phyloP scores from a whole-genome alignment of 2,797 vertebrate species.

The Discoglossus pictus region DNA sequence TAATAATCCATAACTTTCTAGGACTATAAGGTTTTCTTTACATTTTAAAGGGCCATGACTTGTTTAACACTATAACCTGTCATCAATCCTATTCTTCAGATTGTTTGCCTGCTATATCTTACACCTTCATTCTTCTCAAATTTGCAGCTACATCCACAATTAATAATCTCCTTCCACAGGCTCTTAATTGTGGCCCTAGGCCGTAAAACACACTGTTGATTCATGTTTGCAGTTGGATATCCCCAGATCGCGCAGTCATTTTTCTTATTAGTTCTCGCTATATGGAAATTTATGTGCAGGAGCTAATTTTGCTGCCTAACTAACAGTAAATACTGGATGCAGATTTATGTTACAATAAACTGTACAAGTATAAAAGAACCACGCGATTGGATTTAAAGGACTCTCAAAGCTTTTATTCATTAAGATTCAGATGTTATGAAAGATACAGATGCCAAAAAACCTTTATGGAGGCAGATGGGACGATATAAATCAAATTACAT shows the following conservation, averaged over 20 bases:
- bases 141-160: neutral
- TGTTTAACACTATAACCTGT: too few species aligned
- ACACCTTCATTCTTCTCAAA: neutral
- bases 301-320: constrained; percentile 44
- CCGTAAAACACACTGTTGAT: constrained; percentile 34
- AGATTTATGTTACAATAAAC: constrained; percentile 51
- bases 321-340: constrained; percentile 41
- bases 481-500: constrained; percentile 63
- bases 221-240: neutral
- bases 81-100: too few species aligned
- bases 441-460: constrained; percentile 55
- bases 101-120: too few species aligned
- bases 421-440: constrained; percentile 58
- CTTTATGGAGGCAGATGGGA: constrained; percentile 54
- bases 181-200: constrained; percentile 44
- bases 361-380: constrained; percentile 51
- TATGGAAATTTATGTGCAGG: constrained; percentile 48
- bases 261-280: constrained; percentile 49
- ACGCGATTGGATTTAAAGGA: constrained; percentile 52
- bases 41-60: too few species aligned
- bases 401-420: constrained; percentile 53
- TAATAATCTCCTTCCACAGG: constrained; percentile 37
- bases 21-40: too few species aligned
- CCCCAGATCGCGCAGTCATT: constrained; percentile 33
- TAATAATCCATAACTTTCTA: too few species aligned